Evolutionary conservation across 2,113 vertebrate species (phyloP).

Genomic region (Poecilia latipinna): DNA sequence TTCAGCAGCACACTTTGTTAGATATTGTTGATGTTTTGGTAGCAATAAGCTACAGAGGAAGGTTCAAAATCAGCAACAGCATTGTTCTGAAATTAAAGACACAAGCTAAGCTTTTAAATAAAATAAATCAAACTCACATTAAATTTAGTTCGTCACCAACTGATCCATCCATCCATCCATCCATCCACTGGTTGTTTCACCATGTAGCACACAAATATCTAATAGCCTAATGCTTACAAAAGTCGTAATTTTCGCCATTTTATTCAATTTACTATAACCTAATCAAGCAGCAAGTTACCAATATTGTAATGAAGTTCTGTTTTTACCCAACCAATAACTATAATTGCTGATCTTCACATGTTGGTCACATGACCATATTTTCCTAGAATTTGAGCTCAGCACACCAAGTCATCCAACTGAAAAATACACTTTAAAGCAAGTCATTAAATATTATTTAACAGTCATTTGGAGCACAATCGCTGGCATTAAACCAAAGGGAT

Average conservation of each 20-base stretch:
- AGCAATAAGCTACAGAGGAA: no score
- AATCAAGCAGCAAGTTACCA: not conserved
- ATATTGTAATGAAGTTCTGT: not conserved
- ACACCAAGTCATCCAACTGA: not conserved
- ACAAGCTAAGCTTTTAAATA: no score
- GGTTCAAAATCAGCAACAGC: no score
- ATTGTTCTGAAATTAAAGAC: no score
- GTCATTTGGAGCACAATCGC: not conserved
- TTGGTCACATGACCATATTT: not conserved
- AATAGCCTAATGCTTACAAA: not conserved
- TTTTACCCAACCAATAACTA: no score
- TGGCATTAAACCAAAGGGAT: not conserved
- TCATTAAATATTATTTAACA: not conserved
- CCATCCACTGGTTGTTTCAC: not conserved
- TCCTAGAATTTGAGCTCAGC: not conserved
- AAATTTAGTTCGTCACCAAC: no score
- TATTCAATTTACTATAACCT: not conserved
- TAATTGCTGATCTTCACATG: not conserved
- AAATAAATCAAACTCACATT: no score
- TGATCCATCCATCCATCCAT: no score
- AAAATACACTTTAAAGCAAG: not conserved
- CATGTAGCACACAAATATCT: no score
- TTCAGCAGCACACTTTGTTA: conserved; percentile 13
- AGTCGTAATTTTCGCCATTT: not conserved
- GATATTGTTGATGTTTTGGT: not conserved